Evolutionary conservation across 2,113 vertebrate genomes (phyloP).

Genomic region (Pedionomus torquatus): DNA sequence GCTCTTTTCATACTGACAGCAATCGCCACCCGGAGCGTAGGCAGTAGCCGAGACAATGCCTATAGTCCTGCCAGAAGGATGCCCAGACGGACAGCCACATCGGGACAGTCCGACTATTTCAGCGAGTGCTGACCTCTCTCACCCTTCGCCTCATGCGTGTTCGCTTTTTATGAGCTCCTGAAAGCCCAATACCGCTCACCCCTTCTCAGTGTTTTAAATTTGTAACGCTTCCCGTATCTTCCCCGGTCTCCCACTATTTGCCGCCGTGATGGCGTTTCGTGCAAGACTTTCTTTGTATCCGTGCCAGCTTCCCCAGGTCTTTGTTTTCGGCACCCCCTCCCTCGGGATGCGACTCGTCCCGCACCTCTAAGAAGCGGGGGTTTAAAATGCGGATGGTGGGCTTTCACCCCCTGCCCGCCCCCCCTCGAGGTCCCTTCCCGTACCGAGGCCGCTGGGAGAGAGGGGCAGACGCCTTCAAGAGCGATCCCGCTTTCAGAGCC

Average conservation of each 20-base stretch:
- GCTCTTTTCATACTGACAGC: background rate
- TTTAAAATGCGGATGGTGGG: background rate
- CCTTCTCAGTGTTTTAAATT: background rate
- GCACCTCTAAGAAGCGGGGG: accelerated
- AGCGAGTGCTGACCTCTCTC: background rate
- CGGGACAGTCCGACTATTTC: background rate
- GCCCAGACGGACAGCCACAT: background rate
- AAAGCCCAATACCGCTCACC: background rate
- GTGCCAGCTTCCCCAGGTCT: background rate
- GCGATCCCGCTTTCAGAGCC: background rate
- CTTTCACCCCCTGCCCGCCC: accelerated
- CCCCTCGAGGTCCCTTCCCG: background rate
- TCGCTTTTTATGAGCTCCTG: background rate
- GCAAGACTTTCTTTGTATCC: background rate
- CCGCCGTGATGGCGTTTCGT: background rate
- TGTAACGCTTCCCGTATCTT: background rate
- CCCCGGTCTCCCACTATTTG: background rate
- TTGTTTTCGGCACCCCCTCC: background rate
- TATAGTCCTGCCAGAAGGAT: background rate
- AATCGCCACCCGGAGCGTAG: background rate
- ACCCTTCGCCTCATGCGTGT: background rate
- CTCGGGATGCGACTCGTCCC: background rate
- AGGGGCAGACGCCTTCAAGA: background rate
- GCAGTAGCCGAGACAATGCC: background rate
- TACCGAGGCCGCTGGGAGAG: background rate